Evolutionary conservation across 2,113 vertebrate genomes (phyloP), one percentile per base, ranked within the genome.

Genomic region (Pagrus major): DNA sequence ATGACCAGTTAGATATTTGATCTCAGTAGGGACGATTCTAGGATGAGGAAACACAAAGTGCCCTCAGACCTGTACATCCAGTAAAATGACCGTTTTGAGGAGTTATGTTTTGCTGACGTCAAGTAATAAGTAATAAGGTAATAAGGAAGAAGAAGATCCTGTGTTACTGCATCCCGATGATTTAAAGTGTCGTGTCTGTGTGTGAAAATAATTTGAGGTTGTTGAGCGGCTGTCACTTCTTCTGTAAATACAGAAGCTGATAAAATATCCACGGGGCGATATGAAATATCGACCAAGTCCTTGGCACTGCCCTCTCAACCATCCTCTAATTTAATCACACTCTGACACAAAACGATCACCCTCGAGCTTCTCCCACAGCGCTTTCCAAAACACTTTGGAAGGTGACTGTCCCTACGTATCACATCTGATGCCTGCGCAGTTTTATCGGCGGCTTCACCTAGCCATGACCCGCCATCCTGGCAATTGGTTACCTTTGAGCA

Each of bases 201-300:
- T 23, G 46, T 63, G 35, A 39, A 55, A 70, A 29, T 71, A 14
- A 37, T 63, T 60, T 41, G 23, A 35, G 31, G 29, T 11, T 33
- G 27, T 14, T 33, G 29, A 71, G 20, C 46, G 42, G 41, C 47
- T 73, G 71, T 74, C 63, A 68, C 18, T 70, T 39, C 41, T 51
- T 75, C 37, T 75, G 59, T 49, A 55, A 76, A 72, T 46, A 58
- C 47, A 80, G 42, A 46, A 47, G 71, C 61, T 52, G 67, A 75
- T 85, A 8, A 51, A 81, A 74, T 58, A 73, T 61, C 51, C 18
- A 75, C 20, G 35, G 67, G 52, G 51, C 7, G 6, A 74, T 58
- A 64, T 69, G 23, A 69, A 71, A 79, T 76, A 84, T 76, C 29
- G 59, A 66, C 39, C 46, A 15, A 66, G 72, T 63, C 78, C 61